These are phyloP conservation scores for Trichomalopsis sarcophagae DNA, from an alignment of 1,140 invertebrate species.

Conservation along the genomic window DNA sequence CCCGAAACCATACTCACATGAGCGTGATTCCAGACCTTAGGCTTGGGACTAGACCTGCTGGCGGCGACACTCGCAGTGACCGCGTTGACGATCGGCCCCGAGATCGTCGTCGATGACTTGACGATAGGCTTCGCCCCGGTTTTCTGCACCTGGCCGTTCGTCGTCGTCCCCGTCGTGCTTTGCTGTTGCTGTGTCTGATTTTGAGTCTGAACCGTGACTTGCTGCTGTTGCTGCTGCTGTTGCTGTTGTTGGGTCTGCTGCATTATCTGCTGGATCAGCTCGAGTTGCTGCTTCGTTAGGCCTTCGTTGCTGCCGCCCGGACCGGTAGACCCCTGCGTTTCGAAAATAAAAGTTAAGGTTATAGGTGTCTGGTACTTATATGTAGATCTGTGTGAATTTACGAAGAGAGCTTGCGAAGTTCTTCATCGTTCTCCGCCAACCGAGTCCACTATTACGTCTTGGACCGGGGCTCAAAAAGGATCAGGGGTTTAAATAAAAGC, in stretches of 20 bases:
- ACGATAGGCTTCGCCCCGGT: conserved; percentile 21
- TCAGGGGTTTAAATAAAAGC: background rate
- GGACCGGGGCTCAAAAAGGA: background rate
- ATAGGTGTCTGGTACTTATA: no score
- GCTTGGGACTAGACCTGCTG: conserved; percentile 70
- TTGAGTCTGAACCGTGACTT: conserved; percentile 54
- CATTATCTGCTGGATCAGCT: conserved; percentile 87
- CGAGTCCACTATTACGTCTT: no score
- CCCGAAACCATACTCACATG: conserved; percentile 62
- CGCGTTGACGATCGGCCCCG: conserved; percentile 27
- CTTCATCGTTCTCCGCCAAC: no score
- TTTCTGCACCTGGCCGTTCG: conserved; percentile 34
- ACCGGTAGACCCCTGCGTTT: conserved; percentile 70
- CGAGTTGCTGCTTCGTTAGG: conserved; percentile 83
- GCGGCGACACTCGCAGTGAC: conserved; percentile 34
- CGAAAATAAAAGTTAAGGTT: background rate
- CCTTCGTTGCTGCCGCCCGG: conserved; percentile 78
- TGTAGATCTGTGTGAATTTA: no score
- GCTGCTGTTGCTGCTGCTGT: conserved; percentile 76
- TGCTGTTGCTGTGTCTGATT: conserved; percentile 59
- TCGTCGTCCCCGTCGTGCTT: conserved; percentile 55
- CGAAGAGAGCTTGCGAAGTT: no score
- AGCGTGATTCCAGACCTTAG: conserved; percentile 70
- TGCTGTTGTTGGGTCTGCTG: conserved; percentile 80
- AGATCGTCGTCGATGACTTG: conserved; percentile 45